These are phyloP conservation scores for Acheta domesticus DNA, from an alignment of 2,888 invertebrate genomes.

Conservation along the genomic window DNA sequence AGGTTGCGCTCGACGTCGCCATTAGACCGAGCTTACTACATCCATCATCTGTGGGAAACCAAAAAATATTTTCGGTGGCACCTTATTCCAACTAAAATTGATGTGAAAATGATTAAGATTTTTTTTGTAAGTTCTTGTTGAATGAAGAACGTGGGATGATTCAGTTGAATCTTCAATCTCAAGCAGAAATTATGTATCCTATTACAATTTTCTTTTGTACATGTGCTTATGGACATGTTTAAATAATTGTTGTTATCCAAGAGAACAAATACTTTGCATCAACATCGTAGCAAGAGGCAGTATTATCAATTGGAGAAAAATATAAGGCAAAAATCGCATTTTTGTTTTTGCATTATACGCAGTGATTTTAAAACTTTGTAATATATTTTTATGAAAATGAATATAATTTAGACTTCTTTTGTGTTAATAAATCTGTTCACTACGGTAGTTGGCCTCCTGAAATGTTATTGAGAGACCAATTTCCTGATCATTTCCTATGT, in stretches of 20 bases:
- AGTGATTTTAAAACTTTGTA: neutral
- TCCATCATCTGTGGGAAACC: neutral
- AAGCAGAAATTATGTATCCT: neutral
- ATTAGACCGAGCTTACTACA: neutral
- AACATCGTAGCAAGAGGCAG: neutral
- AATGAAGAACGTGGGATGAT: neutral
- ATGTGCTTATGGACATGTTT: neutral
- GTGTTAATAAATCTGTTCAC: constrained; percentile 18
- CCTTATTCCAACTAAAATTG: neutral
- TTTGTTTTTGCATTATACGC: neutral
- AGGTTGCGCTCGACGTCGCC: neutral
- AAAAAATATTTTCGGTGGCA: neutral
- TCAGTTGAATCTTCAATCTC: neutral
- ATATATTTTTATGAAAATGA: neutral
- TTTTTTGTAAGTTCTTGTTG: neutral
- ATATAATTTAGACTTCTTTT: neutral
- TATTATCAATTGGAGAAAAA: neutral
- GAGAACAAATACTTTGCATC: neutral
- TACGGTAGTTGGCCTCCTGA: neutral
- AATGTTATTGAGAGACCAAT: no score
- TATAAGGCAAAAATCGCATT: neutral
- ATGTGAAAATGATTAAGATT: neutral
- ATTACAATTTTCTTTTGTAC: neutral
- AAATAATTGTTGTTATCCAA: neutral
- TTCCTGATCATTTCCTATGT: no score